Base-by-base conservation (phyloP, 2,797 vertebrate species). In the Psittacula echo region DNA sequence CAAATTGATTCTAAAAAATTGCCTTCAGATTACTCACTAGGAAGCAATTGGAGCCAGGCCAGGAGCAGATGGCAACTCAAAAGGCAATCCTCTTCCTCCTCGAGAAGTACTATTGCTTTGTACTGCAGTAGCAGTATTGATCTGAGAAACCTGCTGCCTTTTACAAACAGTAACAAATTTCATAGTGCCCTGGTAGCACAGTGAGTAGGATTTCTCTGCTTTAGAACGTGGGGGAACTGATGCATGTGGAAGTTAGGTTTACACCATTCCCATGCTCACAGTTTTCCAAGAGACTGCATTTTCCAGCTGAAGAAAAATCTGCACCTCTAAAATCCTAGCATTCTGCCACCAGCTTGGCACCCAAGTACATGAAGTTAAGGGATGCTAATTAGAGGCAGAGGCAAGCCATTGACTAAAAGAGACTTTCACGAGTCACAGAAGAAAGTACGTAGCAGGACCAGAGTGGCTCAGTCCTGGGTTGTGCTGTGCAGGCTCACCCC, bases 1-100 rank as follows among this genome's bases (percentile, higher is more conserved):
- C 70, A 93, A 94, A 95, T 85, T 95, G 78, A 94, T 95, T 95
- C 79, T 95, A 48, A 94, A 96, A 96, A 91, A 89, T 94, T 96
- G 73, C 76, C 85, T 89, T 95, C 81, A 64, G 72, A 94, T 96
- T 95, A 93, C 84, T 94, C 72, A 83, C 93, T 88, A 70, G 64
- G 66, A 96, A 96, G 93, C 82, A 92, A 45, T 68, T 96, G 96
- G 96, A 95, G 89, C 85, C 88, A 94, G 78, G 84, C 96, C 96
- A 96, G 91, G 94, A 96, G 91, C 96, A 97, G 93, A 96, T 96
- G 96, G 96, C 88, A 96, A 48, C 93, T 96, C 94, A 95, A 97
- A 97, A 97, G 94, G 91, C 95, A 96, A 97, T 95, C 90, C 88
- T 87, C 67, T 96, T 89, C 90, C 91, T 96, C 89, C 72, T 94